Conservation (phyloP, 2,888 invertebrate species). For the Agrilus biguttatus region DNA sequence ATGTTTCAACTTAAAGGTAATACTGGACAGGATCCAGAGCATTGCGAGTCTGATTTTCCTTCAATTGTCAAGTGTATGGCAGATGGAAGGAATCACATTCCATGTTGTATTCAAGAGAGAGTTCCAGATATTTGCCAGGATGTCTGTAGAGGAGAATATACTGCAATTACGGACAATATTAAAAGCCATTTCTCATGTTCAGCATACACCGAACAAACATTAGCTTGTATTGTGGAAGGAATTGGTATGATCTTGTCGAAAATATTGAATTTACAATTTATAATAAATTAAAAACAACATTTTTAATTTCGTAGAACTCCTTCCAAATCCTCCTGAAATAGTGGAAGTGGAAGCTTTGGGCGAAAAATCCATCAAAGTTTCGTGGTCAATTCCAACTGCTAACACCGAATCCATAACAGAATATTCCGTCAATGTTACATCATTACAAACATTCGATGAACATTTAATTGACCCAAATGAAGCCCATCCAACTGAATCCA, state of each 20-base stretch:
- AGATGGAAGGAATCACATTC: constrained; percentile 73
- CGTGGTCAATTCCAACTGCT: constrained; percentile 53
- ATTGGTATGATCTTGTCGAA: constrained; percentile 35
- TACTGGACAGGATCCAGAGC: constrained; percentile 67
- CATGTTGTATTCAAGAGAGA: constrained; percentile 67
- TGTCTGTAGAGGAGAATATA: constrained; percentile 73
- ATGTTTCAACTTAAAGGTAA: constrained; percentile 50
- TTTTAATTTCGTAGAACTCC: constrained; percentile 38
- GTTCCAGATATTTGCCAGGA: constrained; percentile 78
- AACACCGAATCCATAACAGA: constrained; percentile 49
- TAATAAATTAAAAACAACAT: not conserved
- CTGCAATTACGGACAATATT: constrained; percentile 68
- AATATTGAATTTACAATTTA: not conserved
- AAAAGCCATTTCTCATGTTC: constrained; percentile 76
- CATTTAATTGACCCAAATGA: constrained; percentile 37
- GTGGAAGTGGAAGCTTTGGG: constrained; percentile 58
- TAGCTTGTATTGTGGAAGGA: constrained; percentile 73
- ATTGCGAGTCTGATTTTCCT: constrained; percentile 68
- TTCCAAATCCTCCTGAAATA: constrained; percentile 61
- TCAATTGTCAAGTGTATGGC: constrained; percentile 65
- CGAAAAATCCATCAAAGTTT: constrained; percentile 55
- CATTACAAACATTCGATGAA: constrained; percentile 53
- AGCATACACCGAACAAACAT: constrained; percentile 64
- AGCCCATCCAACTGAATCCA: constrained; percentile 4
- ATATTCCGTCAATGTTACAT: constrained; percentile 58